Percentiles rank a stretch among this genome's conserved stretches.
Evolutionary conservation across 2,797 vertebrate species (phyloP).

Genomic region (Natrix natrix): DNA sequence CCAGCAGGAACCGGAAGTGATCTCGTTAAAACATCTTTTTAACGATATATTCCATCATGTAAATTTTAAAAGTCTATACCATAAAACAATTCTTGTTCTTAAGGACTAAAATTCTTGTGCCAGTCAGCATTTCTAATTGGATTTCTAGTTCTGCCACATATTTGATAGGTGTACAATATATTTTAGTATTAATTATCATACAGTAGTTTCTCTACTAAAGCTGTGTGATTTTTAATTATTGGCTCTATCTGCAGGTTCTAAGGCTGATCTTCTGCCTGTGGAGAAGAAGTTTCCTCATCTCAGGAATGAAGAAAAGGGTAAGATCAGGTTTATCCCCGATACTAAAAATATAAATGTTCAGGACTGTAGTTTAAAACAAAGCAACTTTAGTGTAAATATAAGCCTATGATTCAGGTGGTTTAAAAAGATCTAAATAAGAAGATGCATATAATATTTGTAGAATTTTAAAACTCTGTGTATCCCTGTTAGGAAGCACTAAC

Average conservation of each 20-base stretch:
- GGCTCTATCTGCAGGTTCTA: slow-evolving; percentile 72
- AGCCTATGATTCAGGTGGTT: neutral
- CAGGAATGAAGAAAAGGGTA: slow-evolving; percentile 87
- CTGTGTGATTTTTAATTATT: slow-evolving; percentile 34
- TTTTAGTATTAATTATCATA: neutral
- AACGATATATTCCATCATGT: neutral
- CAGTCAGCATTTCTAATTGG: neutral
- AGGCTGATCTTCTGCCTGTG: slow-evolving; percentile 78
- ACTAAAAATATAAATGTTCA: neutral
- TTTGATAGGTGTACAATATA: neutral
- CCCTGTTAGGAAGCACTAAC: neutral
- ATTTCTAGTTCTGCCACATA: neutral
- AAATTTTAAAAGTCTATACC: neutral
- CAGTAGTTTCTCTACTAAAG: neutral
- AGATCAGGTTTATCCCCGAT: slow-evolving; percentile 23
- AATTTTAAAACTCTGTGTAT: neutral
- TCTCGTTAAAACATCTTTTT: neutral
- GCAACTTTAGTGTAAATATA: neutral
- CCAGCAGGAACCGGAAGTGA: no score
- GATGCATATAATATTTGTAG: neutral
- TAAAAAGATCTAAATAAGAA: neutral
- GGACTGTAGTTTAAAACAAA: neutral
- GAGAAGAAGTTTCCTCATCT: slow-evolving; percentile 80
- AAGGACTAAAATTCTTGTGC: neutral
- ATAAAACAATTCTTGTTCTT: slow-evolving; percentile 6